These are phyloP conservation scores for Meloidogyne chitwoodi DNA, from an alignment of 1,140 invertebrate species.

Conservation along the genomic window DNA sequence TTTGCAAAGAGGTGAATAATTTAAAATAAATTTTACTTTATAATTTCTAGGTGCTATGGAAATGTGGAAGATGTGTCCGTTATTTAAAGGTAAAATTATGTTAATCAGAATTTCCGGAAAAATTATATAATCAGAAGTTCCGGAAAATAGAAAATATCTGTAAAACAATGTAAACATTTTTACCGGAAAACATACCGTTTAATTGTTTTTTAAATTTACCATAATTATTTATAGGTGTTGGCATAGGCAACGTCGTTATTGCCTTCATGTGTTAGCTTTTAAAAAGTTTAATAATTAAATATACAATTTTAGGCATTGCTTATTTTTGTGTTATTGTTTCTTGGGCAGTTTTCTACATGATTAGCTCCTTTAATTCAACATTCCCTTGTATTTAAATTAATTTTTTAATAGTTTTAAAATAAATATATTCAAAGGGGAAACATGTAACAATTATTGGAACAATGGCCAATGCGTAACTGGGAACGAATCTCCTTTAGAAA, in stretches of 20 bases:
- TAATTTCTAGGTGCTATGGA: conserved; percentile 66
- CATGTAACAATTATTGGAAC: conserved; percentile 75
- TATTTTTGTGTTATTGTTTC: conserved; percentile 93
- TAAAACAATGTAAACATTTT: no score
- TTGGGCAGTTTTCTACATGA: conserved; percentile 87
- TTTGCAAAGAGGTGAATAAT: conserved; percentile 69
- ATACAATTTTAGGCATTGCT: conserved; percentile 63
- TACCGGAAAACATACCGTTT: no score
- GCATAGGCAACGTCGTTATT: neutral
- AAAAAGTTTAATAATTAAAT: neutral
- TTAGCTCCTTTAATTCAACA: conserved; percentile 77
- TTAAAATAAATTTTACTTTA: conserved; percentile 69
- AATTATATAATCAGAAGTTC: neutral
- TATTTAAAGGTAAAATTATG: conserved; percentile 69
- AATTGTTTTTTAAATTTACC: no score
- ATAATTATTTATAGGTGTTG: neutral
- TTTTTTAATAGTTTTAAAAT: neutral
- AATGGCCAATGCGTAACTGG: conserved; percentile 43
- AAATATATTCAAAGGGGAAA: conserved; percentile 66
- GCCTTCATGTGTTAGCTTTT: neutral
- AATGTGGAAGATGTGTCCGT: conserved; percentile 74
- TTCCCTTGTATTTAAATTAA: conserved; percentile 70
- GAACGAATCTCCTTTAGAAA: conserved; percentile 34
- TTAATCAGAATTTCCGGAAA: neutral
- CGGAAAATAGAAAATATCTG: no score